A percentile compares a stretch with the other conserved stretches of the same genome.
Conservation (phyloP, 2,113 vertebrate species). For the Nycticebus coucang region DNA sequence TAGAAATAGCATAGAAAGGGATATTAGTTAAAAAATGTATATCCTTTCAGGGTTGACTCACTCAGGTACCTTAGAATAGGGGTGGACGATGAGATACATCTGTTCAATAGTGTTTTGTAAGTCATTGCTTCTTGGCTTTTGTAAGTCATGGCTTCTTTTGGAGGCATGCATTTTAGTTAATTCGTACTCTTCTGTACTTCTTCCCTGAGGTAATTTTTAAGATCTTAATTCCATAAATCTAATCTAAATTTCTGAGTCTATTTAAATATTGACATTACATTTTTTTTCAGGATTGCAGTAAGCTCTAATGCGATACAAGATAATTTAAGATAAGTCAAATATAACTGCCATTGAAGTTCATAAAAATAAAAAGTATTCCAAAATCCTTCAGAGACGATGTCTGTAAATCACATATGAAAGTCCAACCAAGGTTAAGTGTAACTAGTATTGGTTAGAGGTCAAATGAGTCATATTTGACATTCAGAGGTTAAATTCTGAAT, state of each 20-base stretch:
- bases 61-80: not conserved
- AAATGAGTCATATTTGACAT: not conserved
- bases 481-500: slow-evolving; percentile 10
- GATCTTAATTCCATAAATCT: slow-evolving; percentile 38
- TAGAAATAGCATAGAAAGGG: not conserved
- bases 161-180: slow-evolving; percentile 55
- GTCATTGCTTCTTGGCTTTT: slow-evolving; percentile 43
- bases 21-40: not conserved
- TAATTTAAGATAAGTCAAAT: slow-evolving; percentile 49
- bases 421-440: not conserved
- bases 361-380: not conserved
- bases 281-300: not conserved
- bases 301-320: slow-evolving; percentile 26
- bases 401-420: not conserved
- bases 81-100: not conserved
- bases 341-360: not conserved
- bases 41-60: not conserved
- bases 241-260: slow-evolving; percentile 33
- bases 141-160: not conserved
- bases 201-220: slow-evolving; percentile 25
- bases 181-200: slow-evolving; percentile 44
- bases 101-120: slow-evolving; percentile 50
- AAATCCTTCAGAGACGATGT: not conserved
- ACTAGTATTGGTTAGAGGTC: not conserved
- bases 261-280: slow-evolving; percentile 60